A percentile compares a stretch with the other conserved stretches of the same genome.
Evolutionary conservation across 2,113 vertebrate species (phyloP).

Genomic region (Osmerus mordax): DNA sequence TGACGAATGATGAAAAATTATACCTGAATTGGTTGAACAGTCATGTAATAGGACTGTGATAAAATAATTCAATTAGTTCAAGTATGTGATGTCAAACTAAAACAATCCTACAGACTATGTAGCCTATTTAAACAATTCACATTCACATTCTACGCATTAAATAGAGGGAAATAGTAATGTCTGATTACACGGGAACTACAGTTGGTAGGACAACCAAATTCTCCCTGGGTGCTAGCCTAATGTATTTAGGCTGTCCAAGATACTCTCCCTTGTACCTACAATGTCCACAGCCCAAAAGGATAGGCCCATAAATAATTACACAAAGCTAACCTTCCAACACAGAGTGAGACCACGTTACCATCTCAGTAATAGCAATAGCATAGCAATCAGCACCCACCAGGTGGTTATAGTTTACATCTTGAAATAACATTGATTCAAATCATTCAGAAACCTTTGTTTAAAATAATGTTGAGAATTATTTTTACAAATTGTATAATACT

Average conservation of each 20-base stretch:
- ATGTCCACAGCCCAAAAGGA: neutral
- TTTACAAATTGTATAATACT: neutral
- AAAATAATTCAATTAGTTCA: too few relatives aligned
- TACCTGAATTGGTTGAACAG: too few relatives aligned
- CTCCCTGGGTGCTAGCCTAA: too few relatives aligned
- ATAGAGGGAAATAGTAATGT: too few relatives aligned
- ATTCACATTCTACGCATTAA: neutral
- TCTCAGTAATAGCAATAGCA: neutral
- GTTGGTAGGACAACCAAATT: too few relatives aligned
- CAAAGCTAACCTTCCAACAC: neutral
- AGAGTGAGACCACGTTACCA: neutral
- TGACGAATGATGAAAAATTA: neutral
- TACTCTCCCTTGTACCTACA: too few relatives aligned
- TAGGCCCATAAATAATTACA: neutral
- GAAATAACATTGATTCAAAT: constrained; percentile 21
- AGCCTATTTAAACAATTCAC: neutral
- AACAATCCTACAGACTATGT: neutral
- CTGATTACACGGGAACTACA: too few relatives aligned
- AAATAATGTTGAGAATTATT: neutral
- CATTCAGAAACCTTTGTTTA: neutral
- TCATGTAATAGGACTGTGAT: too few relatives aligned
- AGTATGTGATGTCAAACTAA: neutral
- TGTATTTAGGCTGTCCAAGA: too few relatives aligned
- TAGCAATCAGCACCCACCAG: constrained; percentile 8
- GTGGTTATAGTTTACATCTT: constrained; percentile 14